Conservation (phyloP, 2,888 invertebrate genomes). For the Clusia tigrina region DNA sequence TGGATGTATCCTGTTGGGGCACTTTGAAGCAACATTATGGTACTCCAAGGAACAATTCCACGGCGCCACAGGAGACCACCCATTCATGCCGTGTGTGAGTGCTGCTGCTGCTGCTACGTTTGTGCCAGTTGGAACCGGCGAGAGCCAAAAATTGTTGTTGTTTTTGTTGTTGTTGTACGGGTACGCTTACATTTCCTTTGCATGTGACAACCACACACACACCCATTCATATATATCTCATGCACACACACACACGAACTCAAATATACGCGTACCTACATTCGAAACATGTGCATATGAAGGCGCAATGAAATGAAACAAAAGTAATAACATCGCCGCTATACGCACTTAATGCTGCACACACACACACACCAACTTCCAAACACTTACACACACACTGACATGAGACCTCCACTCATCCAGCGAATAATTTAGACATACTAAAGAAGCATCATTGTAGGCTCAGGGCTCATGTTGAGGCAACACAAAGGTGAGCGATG, state of each 20-base stretch:
- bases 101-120: too few species aligned
- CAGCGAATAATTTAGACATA: too few species aligned
- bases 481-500: too few species aligned
- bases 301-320: conserved; percentile 12
- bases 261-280: not conserved
- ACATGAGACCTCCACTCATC: too few species aligned
- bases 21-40: conserved; percentile 61
- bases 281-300: not conserved
- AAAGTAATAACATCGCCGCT: conserved; percentile 13
- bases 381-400: too few species aligned
- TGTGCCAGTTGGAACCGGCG: too few species aligned
- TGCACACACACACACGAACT: not conserved
- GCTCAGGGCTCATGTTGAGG: too few species aligned
- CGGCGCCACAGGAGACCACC: conserved; percentile 49
- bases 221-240: conserved; percentile 8
- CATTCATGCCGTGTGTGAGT: conserved; percentile 28
- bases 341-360: not conserved
- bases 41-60: conserved; percentile 65
- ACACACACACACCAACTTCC: not conserved
- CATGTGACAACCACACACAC: not conserved
- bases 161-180: conserved; percentile 19
- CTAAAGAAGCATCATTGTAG: too few species aligned
- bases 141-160: too few species aligned
- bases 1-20: conserved; percentile 61
- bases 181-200: not conserved